phyloP scores from a whole-genome alignment of 2,113 vertebrate genomes.

The Pterocles orientalis region DNA sequence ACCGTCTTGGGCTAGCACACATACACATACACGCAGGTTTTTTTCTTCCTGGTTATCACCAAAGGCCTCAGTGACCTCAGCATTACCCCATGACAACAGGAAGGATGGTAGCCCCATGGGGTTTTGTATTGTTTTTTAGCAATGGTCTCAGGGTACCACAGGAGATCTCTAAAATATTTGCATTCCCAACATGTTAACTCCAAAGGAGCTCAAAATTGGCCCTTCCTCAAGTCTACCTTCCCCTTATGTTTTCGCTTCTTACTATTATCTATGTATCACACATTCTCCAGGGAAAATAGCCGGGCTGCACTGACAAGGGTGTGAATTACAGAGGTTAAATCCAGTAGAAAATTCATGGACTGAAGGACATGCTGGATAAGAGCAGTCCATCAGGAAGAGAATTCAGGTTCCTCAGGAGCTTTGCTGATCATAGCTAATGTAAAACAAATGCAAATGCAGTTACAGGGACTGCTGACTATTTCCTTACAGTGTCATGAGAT shows the following conservation, averaged over 20 bases:
- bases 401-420: background rate
- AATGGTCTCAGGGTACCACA: accelerated
- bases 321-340: background rate
- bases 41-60: background rate
- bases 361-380: background rate
- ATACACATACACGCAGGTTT: accelerated
- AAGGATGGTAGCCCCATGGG: background rate
- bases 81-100: too few relatives aligned
- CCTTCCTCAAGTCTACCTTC: background rate
- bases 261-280: background rate
- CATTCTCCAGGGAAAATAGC: background rate
- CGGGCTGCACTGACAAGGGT: background rate
- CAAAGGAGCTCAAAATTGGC: background rate
- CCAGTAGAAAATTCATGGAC: background rate
- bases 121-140: accelerated
- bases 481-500: background rate
- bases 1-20: background rate
- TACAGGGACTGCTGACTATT: background rate
- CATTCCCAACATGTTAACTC: background rate
- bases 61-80: background rate
- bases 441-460: background rate
- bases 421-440: background rate
- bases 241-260: background rate
- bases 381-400: background rate
- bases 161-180: background rate